Evolutionary conservation across 2,113 vertebrate genomes (phyloP).

Genomic region (Bufo bufo): DNA sequence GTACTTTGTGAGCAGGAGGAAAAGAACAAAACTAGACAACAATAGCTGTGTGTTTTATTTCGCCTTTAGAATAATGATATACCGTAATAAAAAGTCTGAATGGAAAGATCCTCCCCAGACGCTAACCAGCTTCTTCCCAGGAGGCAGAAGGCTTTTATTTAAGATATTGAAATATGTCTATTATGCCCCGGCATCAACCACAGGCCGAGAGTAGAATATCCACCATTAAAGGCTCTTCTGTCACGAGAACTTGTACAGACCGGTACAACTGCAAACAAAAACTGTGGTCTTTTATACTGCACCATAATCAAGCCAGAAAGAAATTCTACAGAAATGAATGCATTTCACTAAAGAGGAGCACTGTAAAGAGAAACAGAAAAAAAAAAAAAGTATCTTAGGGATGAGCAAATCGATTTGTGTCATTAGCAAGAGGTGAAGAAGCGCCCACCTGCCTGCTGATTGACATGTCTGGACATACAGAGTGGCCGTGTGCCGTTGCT

Average conservation of each 20-base stretch:
- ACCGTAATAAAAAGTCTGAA: conserved; percentile 36
- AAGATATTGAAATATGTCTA: conserved; percentile 6
- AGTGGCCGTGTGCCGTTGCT: no score
- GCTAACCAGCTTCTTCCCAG: background rate
- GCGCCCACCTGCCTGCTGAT: no score
- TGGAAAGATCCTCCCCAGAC: conserved; percentile 27
- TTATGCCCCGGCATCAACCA: conserved; percentile 6
- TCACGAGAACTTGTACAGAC: background rate
- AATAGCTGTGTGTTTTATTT: conserved; percentile 38
- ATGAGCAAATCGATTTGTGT: no score
- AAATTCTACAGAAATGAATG: conserved; percentile 4
- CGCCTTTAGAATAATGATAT: background rate
- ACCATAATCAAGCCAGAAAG: no score
- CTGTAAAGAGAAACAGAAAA: background rate
- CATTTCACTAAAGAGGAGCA: background rate
- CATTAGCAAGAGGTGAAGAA: no score
- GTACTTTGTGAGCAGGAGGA: conserved; percentile 29
- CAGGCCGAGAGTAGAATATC: conserved; percentile 1
- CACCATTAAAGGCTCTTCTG: background rate
- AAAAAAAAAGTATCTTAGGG: no score
- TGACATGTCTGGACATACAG: no score
- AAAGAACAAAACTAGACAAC: conserved; percentile 30
- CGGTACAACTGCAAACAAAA: background rate
- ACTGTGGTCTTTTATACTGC: conserved; percentile 6
- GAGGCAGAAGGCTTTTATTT: conserved; percentile 14